Percentiles rank a stretch among this genome's conserved stretches.
Conservation (phyloP, 2,113 vertebrate genomes). For the Calcarius ornatus region DNA sequence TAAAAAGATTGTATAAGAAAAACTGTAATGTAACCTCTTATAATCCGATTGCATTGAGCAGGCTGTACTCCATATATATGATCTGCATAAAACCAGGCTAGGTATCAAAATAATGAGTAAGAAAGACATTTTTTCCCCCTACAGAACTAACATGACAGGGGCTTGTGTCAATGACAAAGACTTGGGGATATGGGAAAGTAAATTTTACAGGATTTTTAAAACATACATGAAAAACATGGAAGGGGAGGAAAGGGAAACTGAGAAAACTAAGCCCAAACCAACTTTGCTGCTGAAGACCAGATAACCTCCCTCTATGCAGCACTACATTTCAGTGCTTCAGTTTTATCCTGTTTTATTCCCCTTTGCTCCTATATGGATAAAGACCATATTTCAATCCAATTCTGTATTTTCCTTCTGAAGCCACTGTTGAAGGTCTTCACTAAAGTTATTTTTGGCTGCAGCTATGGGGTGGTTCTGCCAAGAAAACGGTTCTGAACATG, state of each 20-base stretch:
- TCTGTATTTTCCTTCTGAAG: not conserved
- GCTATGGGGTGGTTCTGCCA: not conserved
- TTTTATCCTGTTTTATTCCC: not conserved
- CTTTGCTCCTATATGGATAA: not conserved
- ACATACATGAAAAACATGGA: not conserved
- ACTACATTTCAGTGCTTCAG: not conserved
- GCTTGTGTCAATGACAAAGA: not conserved
- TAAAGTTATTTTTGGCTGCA: not conserved
- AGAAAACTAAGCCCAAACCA: not conserved
- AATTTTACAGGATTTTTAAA: not conserved
- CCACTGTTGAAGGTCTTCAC: not conserved
- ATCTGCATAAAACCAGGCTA: not conserved
- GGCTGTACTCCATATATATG: too few species aligned
- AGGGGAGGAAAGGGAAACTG: not conserved
- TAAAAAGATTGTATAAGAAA: not conserved
- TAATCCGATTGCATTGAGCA: not conserved
- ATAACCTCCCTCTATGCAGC: not conserved
- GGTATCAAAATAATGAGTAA: not conserved
- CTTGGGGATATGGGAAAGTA: not conserved
- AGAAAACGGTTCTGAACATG: not conserved
- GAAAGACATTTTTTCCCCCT: not conserved
- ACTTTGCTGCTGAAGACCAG: not conserved
- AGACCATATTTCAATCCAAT: not conserved
- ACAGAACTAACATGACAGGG: not conserved
- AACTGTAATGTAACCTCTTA: not conserved